Evolutionary conservation across 2,888 invertebrate genomes (phyloP), one percentile per base, ranked within the genome.

Genomic region (Arge pagana): DNA sequence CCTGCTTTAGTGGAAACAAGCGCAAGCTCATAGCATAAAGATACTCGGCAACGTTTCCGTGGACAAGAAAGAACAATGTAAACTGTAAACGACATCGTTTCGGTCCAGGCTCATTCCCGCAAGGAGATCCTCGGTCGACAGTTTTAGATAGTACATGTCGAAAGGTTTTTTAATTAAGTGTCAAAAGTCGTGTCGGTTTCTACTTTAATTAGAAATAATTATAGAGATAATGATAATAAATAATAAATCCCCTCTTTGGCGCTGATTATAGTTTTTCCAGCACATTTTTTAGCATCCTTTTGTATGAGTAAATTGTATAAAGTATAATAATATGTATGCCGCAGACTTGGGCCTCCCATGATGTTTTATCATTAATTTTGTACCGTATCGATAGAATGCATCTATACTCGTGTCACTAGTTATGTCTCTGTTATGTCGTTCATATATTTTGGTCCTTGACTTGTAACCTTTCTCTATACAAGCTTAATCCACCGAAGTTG

Each of bases 271-370:
- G 18, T 19, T 15, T 45, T 45, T 33, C 15, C 23, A 23, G 10
- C 45, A 33, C 35, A 16, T 33, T 45, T 8, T 26, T 31, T 33
- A 33, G 45, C 23, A 45, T 45, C 45, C 19, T 31, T 45, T 23
- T 45, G 19, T 45, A 45, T 45, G 35, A 45, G 33, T 45, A 45
- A 45, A 33, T 31, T 45, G 45, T 45, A 45, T 45, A 45, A 45
- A 45, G 45, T 45, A 45, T 45, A 35, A 18, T 45, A 45, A 45
- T 23, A 16, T 33, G 13, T 23, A 16, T 33, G 13, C 24, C 18
- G 35, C 13, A n/a, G 45, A 26, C 45, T 33, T 16, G 35, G 35
- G 45, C 33, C 33, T 45, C 31, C 18, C 24, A 45, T 45, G n/a
- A 45, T 45, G 23, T 23, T 33, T 45, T 19, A 33, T 45, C 31